These are phyloP conservation scores for Galerucella pusilla DNA, from an alignment of 2,888 invertebrate species.

Conservation along the genomic window DNA sequence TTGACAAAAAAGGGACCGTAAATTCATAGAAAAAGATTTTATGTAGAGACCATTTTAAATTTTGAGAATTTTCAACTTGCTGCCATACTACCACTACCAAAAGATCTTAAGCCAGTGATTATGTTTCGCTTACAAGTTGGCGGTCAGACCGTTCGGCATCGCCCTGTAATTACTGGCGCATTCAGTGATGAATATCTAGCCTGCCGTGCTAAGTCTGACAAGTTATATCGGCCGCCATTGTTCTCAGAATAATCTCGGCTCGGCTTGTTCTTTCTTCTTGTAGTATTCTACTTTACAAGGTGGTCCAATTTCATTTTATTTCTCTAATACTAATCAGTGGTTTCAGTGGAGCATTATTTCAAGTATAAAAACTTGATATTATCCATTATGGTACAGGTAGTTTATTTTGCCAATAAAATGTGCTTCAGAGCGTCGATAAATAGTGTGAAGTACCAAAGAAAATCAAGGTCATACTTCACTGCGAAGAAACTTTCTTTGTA, in stretches of 20 bases:
- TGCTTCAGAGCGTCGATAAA: background rate
- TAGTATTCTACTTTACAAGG: background rate
- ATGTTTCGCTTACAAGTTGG: constrained; percentile 50
- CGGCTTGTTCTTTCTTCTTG: constrained; percentile 13
- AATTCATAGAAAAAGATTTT: no score
- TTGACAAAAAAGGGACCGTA: no score
- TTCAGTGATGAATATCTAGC: constrained; percentile 54
- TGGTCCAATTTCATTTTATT: background rate
- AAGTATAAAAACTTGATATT: no score
- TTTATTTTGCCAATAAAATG: no score
- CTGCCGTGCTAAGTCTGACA: constrained; percentile 54
- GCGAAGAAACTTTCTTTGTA: no score
- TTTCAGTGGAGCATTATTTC: no score
- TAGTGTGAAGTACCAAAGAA: background rate
- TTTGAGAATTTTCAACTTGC: background rate
- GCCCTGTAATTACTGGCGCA: constrained; percentile 53
- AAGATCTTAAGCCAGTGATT: constrained; percentile 43
- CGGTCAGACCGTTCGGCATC: constrained; percentile 37
- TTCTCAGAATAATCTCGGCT: constrained; percentile 37
- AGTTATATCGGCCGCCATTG: constrained; percentile 50
- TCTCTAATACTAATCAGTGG: background rate
- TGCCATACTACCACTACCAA: background rate
- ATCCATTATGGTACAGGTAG: no score
- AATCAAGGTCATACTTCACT: background rate
- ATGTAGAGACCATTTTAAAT: background rate